These are phyloP conservation scores for Eupithecia centaureata DNA, from an alignment of 2,888 invertebrate genomes.

Conservation along the genomic window DNA sequence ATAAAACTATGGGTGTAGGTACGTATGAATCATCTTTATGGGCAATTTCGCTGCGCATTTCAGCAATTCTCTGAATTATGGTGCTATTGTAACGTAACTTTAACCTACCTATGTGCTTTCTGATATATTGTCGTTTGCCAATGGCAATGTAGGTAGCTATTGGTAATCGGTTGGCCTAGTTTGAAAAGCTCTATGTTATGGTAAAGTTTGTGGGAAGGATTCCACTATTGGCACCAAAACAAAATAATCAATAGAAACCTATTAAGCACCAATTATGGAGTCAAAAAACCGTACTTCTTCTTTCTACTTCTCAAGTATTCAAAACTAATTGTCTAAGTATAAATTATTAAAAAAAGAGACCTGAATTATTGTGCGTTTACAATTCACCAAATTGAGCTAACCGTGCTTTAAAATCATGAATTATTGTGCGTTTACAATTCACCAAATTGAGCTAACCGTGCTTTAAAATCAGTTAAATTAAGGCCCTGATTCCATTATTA, in stretches of 20 bases:
- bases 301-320: background rate
- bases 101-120: constrained; percentile 25
- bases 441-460: too few relatives aligned
- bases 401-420: too few relatives aligned
- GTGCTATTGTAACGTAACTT: constrained; percentile 26
- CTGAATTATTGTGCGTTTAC: too few relatives aligned
- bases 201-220: background rate
- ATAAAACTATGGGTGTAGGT: constrained; percentile 72
- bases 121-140: constrained; percentile 24
- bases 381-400: too few relatives aligned
- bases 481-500: too few relatives aligned
- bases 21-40: constrained; percentile 75
- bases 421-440: too few relatives aligned
- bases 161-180: constrained; percentile 28
- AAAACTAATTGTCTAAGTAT: background rate
- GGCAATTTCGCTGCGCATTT: constrained; percentile 74
- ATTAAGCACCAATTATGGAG: background rate
- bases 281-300: too few relatives aligned
- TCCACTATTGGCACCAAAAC: background rate
- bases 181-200: constrained; percentile 3
- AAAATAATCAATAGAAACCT: background rate
- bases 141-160: constrained; percentile 1
- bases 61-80: constrained; percentile 75
- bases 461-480: too few relatives aligned
- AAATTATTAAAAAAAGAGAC: too few relatives aligned